Evolutionary conservation across 2,113 vertebrate species (phyloP).

Genomic region (Chloropsis hardwickii): DNA sequence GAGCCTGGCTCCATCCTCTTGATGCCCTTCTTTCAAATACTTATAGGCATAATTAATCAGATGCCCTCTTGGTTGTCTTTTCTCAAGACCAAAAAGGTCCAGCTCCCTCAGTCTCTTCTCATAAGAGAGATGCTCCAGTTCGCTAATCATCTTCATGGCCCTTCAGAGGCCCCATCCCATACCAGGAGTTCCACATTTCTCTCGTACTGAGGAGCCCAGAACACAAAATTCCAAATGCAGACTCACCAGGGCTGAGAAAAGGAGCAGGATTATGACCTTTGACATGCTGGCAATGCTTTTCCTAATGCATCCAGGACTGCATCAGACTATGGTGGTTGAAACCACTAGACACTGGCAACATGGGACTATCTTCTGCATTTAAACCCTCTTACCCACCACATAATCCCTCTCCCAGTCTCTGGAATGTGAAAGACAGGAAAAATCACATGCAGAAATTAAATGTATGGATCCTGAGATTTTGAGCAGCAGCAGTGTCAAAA

Average conservation of each 20-base stretch:
- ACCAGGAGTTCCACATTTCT: background rate
- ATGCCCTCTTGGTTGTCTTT: background rate
- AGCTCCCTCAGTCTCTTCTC: background rate
- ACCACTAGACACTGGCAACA: no score
- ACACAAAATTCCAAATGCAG: background rate
- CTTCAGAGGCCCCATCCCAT: background rate
- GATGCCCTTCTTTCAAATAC: background rate
- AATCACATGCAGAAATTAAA: background rate
- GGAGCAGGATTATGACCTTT: no score
- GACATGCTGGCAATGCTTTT: background rate
- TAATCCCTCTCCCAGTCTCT: background rate
- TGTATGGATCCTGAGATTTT: background rate
- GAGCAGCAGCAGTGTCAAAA: background rate
- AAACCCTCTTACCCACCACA: accelerated
- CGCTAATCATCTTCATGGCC: background rate
- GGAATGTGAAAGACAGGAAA: background rate
- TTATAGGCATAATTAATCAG: background rate
- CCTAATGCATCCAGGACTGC: background rate
- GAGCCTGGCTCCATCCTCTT: background rate
- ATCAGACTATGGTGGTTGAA: background rate
- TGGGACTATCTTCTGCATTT: background rate
- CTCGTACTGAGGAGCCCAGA: background rate
- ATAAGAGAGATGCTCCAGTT: no score
- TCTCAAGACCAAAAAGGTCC: background rate
- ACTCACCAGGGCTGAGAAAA: background rate